Conservation (phyloP, 2,113 vertebrate genomes). For the Addax nasomaculatus region DNA sequence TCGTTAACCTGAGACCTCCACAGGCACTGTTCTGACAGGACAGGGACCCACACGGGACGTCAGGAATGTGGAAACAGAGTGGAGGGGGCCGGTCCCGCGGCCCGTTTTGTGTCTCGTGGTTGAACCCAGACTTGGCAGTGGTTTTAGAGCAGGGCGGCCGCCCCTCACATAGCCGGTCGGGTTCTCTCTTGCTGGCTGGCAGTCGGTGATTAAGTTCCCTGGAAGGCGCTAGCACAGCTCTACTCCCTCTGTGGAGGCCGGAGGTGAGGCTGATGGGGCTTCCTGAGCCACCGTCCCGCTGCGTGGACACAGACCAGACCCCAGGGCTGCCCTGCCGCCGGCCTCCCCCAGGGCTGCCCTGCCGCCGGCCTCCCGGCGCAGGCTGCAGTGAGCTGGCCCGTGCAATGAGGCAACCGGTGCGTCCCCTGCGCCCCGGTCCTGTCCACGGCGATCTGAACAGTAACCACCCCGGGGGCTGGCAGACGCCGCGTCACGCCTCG, state of each 20-base stretch:
- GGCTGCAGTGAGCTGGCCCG: not conserved
- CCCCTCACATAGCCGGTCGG: not conserved
- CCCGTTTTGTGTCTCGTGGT: not conserved
- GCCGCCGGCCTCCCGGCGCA: not conserved
- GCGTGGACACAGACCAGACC: not conserved
- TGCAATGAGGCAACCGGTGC: not conserved
- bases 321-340: not conserved
- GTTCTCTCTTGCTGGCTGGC: not conserved
- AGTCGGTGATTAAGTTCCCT: not conserved
- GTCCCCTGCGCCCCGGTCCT: not conserved
- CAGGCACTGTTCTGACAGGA: rapidly evolving
- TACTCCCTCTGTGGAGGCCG: not conserved
- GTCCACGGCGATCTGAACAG: not conserved
- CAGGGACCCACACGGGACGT: rapidly evolving
- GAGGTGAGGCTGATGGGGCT: not conserved
- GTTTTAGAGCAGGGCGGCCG: not conserved
- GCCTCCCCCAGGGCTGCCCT: not conserved
- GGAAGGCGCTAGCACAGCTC: not conserved
- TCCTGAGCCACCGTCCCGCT: not conserved
- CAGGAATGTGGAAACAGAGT: rapidly evolving
- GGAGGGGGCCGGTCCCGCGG: rapidly evolving
- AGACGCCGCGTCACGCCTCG: rapidly evolving
- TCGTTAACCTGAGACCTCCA: rapidly evolving
- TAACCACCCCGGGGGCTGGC: too few relatives aligned
- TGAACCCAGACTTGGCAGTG: not conserved